Evolutionary conservation across 2,113 vertebrate species (phyloP), one percentile per base, ranked within the genome.

Genomic region (Sporophila hypoxantha): DNA sequence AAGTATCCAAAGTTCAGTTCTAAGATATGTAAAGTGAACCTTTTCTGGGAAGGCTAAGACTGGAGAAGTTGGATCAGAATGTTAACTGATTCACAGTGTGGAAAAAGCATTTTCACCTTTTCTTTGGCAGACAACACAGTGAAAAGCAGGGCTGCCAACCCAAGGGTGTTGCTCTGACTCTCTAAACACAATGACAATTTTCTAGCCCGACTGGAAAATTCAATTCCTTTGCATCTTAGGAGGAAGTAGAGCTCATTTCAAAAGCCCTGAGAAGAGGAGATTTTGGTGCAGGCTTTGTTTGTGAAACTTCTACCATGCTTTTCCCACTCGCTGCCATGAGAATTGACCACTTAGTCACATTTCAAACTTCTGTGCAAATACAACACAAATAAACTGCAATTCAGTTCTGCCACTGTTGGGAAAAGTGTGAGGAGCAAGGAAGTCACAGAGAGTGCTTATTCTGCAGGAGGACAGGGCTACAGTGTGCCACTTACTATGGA

Each of bases 391-490:
- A 62, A 49, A 55, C 4, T 17, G 8, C 22, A 61, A 61, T 53
- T 77, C 32, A 32, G 16, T 83, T 61, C 57, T 84, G 30, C 18
- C 4, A 3, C 44, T 61, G 17, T 39, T 78, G 65, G 32, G 22
- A 44, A 49, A 75, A 89, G 30, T 0, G 16, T 12, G 9, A 82
- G 41, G 26, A 65, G 37, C 23, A 70, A 36, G 0, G 0, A 49
- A 80, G 65, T 14, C 8, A 1, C 39, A 3, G 25, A 50, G 22
- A 52, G 26, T 1, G 2, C 39, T 60, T 65, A 21, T 76, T 62
- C 42, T 79, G 30, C 64, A 47, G 5, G 3, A 30, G 69, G 27
- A 20, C 42, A 74, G 78, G 0, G 0, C 47, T 25, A 22, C 2
- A 46, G 36, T 1, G 0, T 11, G 41, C 19, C 41, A 74, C 61